Percentiles rank a stretch among this genome's conserved stretches.
Evolutionary conservation across 1,140 invertebrate species (phyloP).

Genomic region (Bombus fervidus): DNA sequence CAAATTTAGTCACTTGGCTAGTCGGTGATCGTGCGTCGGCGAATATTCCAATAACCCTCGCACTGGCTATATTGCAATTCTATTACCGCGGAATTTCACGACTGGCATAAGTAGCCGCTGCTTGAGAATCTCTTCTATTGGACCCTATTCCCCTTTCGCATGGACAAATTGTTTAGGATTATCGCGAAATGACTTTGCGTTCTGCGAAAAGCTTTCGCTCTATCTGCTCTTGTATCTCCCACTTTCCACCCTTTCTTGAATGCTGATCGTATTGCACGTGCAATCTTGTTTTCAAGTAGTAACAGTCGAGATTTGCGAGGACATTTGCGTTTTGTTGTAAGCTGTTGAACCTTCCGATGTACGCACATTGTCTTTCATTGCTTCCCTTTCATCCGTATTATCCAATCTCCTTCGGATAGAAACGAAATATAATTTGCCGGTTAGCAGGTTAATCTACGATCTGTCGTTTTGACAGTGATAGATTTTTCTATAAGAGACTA

Average conservation of each 20-base stretch:
- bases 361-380: background rate
- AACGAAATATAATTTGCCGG: too few species aligned
- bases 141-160: conserved; percentile 13
- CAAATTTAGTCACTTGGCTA: conserved; percentile 79
- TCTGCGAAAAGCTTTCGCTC: background rate
- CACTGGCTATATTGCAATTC: conserved; percentile 57
- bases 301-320: background rate
- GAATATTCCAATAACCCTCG: conserved; percentile 75
- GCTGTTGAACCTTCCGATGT: background rate
- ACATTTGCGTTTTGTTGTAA: background rate
- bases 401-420: too few species aligned
- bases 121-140: conserved; percentile 39
- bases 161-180: conserved; percentile 54
- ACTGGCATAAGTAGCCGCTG: conserved; percentile 58
- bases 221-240: background rate
- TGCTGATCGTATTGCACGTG: background rate
- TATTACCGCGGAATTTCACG: conserved; percentile 71
- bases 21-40: conserved; percentile 76
- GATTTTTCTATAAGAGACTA: too few species aligned
- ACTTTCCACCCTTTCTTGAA: conserved; percentile 10
- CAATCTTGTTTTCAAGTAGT: background rate
- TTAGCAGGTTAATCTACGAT: too few species aligned
- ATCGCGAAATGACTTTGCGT: conserved; percentile 59
- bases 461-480: too few species aligned
- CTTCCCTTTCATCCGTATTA: too few species aligned